Percentiles rank a stretch among this genome's conserved stretches.
These are phyloP conservation scores for Octomys mimax DNA, from an alignment of 2,797 vertebrate species.

Conservation along the genomic window DNA sequence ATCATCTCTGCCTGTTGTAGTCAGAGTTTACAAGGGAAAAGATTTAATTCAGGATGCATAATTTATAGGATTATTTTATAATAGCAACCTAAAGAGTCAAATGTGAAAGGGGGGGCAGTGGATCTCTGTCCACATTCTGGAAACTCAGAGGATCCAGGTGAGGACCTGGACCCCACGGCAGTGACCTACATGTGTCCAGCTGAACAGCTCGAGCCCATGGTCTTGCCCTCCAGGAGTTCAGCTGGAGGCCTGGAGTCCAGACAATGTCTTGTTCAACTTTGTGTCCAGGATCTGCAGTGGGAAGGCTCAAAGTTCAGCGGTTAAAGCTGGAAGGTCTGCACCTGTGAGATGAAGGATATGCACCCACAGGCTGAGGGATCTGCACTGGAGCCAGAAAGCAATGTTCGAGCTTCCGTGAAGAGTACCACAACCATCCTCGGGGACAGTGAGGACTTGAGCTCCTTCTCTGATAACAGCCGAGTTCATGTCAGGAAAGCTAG, in stretches of 20 bases:
- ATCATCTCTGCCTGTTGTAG: not conserved
- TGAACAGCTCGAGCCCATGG: not conserved
- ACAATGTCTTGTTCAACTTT: not conserved
- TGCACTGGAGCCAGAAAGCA: not conserved
- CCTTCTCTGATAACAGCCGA: not conserved
- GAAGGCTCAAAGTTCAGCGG: not conserved
- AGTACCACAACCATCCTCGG: not conserved
- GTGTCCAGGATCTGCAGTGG: not conserved
- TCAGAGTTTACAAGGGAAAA: not conserved
- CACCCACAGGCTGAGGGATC: not conserved
- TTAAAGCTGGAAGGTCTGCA: not conserved
- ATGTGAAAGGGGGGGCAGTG: not conserved
- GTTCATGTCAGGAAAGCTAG: not conserved
- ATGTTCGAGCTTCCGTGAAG: not conserved
- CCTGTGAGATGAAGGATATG: not conserved
- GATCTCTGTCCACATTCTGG: not conserved
- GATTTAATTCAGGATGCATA: not conserved
- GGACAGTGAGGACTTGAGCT: not conserved
- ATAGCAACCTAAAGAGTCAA: not conserved
- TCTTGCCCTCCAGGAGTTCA: not conserved
- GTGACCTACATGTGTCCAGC: not conserved
- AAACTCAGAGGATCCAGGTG: not conserved
- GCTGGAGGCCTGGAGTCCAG: not conserved
- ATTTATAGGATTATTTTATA: not conserved
- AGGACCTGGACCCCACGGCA: not conserved